Percentiles rank a stretch among this genome's conserved stretches.
Conservation (phyloP, 2,888 invertebrate genomes). For the Drosophila limbata region DNA sequence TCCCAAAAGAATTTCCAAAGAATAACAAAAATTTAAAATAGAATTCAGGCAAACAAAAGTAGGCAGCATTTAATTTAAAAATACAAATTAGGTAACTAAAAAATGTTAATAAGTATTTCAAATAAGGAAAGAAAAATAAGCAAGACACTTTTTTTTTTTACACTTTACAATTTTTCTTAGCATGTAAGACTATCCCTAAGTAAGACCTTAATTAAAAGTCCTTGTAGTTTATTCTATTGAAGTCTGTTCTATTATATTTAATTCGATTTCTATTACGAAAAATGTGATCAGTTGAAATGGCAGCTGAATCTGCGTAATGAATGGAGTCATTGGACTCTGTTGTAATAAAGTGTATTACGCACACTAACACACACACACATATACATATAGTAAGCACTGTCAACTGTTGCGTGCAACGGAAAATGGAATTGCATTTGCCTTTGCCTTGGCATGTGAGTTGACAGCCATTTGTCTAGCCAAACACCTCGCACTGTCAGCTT, state of each 20-base stretch:
- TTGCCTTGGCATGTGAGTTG: slow-evolving; percentile 57
- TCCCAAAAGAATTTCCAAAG: no score
- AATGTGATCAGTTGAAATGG: no score
- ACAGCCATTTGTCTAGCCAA: slow-evolving; percentile 70
- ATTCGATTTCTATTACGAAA: no score
- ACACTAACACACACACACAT: slow-evolving; percentile 1
- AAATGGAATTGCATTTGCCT: slow-evolving; percentile 53
- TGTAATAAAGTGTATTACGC: slow-evolving; percentile 14
- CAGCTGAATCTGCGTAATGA: neutral
- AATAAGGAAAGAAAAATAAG: no score
- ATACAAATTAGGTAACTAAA: no score
- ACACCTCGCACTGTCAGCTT: slow-evolving; percentile 65
- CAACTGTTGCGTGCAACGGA: slow-evolving; percentile 42
- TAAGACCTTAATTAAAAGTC: neutral
- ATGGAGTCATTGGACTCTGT: slow-evolving; percentile 7
- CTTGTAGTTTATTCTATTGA: neutral
- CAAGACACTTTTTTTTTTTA: no score
- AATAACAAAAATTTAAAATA: no score
- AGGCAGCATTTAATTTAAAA: no score
- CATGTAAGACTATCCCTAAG: no score
- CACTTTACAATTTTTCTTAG: neutral
- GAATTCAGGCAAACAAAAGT: no score
- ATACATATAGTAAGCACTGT: slow-evolving; percentile 12
- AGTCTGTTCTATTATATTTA: neutral
- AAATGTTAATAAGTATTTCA: no score